Conservation (phyloP, 2,888 invertebrate species). For the Eupeodes latifasciatus region DNA sequence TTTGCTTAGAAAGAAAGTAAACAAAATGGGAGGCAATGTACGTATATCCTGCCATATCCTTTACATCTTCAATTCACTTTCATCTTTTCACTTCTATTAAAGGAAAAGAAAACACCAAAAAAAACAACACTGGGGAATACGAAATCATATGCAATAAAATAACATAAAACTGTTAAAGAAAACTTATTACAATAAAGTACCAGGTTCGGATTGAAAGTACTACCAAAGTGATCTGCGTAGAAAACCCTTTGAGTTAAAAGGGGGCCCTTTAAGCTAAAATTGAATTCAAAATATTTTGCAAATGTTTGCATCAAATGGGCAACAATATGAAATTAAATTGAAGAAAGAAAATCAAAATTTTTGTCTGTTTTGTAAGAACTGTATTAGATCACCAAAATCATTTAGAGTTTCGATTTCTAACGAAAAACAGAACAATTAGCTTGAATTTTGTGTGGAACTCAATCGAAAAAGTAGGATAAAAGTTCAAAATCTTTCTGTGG, state of each 20-base stretch:
- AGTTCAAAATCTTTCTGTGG: too few relatives aligned
- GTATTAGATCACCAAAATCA: too few relatives aligned
- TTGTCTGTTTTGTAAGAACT: too few relatives aligned
- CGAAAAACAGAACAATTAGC: too few relatives aligned
- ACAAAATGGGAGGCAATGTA: not conserved
- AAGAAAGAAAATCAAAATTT: too few relatives aligned
- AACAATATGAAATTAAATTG: too few relatives aligned
- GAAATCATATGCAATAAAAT: slow-evolving; percentile 33
- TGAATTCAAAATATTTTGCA: not conserved
- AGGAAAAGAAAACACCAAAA: not conserved
- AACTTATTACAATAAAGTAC: not conserved
- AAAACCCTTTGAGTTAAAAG: not conserved
- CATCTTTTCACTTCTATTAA: slow-evolving; percentile 25
- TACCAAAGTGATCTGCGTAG: too few relatives aligned
- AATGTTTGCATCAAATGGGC: not conserved
- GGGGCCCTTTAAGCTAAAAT: not conserved
- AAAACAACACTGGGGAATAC: not conserved
- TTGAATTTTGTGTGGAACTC: too few relatives aligned
- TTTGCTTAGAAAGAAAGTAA: not conserved
- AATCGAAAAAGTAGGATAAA: too few relatives aligned
- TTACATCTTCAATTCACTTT: slow-evolving; percentile 48
- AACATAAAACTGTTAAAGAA: slow-evolving; percentile 40
- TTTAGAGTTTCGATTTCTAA: too few relatives aligned
- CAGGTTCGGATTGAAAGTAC: not conserved
- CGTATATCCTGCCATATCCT: slow-evolving; percentile 7